phyloP scores from a whole-genome alignment of 2,113 vertebrate genomes.

The Carettochelys insculpta region DNA sequence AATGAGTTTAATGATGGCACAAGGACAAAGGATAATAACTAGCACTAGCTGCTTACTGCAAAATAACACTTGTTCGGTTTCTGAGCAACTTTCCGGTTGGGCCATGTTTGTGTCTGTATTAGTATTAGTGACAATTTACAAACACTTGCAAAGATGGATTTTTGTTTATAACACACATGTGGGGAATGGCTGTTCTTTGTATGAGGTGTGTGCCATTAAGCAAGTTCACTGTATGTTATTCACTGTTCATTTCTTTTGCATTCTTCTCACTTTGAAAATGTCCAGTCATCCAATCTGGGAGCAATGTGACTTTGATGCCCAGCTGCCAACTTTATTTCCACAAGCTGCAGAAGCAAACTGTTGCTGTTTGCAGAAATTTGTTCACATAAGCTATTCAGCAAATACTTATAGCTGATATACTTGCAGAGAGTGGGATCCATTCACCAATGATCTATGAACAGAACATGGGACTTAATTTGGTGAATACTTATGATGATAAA shows the following conservation, averaged over 20 bases:
- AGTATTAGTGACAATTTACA: neutral
- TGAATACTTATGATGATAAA: neutral
- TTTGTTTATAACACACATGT: neutral
- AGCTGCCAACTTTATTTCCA: neutral
- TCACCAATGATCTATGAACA: rapidly evolving
- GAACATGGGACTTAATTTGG: neutral
- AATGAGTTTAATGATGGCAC: neutral
- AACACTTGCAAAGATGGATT: neutral
- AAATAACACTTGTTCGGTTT: neutral
- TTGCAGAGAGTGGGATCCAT: neutral
- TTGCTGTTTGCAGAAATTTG: neutral
- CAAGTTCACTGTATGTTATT: neutral
- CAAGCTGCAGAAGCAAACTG: neutral
- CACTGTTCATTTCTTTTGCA: neutral
- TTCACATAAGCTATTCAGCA: neutral
- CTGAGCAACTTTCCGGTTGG: neutral
- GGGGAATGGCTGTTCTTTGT: neutral
- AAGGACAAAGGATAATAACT: neutral
- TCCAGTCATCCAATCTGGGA: neutral
- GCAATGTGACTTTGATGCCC: neutral
- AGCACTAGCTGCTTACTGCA: neutral
- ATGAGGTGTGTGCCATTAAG: neutral
- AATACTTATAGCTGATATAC: neutral
- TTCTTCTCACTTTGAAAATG: neutral
- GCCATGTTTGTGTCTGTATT: neutral